Evolutionary conservation across 2,113 vertebrate species (phyloP).

Genomic region (Crypturellus undulatus): DNA sequence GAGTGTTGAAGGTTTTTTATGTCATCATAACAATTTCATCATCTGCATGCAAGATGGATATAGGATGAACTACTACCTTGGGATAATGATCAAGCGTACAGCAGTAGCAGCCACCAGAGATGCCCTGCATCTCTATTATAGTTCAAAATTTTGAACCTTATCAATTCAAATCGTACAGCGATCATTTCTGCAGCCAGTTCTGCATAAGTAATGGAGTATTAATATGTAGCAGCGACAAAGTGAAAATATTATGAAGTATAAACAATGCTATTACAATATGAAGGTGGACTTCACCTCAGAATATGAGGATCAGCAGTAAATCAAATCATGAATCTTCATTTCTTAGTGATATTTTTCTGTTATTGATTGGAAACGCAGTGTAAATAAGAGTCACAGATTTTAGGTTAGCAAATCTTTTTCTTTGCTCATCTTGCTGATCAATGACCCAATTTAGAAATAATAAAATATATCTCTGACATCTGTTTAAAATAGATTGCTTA

Average conservation of each 20-base stretch:
- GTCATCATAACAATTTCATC: constrained; percentile 7
- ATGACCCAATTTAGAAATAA: constrained; percentile 68
- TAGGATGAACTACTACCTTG: constrained; percentile 32
- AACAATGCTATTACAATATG: neutral
- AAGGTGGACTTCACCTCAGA: constrained; percentile 24
- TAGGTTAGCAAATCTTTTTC: constrained; percentile 45
- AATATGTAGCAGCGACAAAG: constrained; percentile 35
- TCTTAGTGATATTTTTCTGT: constrained; percentile 56
- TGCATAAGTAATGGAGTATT: constrained; percentile 23
- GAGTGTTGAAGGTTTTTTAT: neutral
- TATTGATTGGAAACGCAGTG: constrained; percentile 59
- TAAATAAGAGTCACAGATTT: constrained; percentile 49
- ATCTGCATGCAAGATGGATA: neutral
- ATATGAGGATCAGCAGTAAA: constrained; percentile 32
- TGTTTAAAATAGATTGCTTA: constrained; percentile 64
- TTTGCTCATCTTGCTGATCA: constrained; percentile 60
- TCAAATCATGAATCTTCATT: constrained; percentile 48
- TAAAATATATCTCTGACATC: constrained; percentile 53
- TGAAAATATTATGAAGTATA: constrained; percentile 22
- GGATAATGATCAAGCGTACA: constrained; percentile 38
- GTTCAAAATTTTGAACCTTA: constrained; percentile 38
- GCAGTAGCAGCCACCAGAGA: constrained; percentile 9
- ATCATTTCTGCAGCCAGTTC: neutral
- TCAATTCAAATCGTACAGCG: constrained; percentile 43
- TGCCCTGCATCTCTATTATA: constrained; percentile 1